Evolutionary conservation across 2,888 invertebrate species (phyloP), one percentile per base, ranked within the genome.

Genomic region (Graphium colonna): DNA sequence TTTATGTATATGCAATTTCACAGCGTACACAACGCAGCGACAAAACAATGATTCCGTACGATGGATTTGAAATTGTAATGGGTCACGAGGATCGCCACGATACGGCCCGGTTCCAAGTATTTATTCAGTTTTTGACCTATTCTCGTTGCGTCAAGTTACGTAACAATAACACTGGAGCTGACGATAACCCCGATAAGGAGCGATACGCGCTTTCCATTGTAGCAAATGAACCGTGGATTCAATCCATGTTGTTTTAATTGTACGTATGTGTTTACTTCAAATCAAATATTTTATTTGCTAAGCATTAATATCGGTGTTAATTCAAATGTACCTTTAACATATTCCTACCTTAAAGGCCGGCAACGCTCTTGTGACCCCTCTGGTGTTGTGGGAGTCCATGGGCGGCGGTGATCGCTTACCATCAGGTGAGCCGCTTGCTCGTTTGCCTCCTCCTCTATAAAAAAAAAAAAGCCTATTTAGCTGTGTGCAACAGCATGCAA

Each of bases 21-120:
- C 45, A 17, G 45, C 12, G 38, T 16, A 4, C 3, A 38, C 17
- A 36, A 26, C 12, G 12, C 36, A 15, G 12, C 38, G 10, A 21
- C 12, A 13, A 16, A 28, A 33, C 26, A 5, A 12, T 38, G 36
- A 52, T 33, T 40, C 17, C 16, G 36, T 26, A 36, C 42, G 40
- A 10, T 39, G 31, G 55, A 69, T 73, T 72, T 68, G 58, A 69
- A 71, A 67, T 68, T 68, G 43, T 59, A 68, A 68, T 61, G 26
- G 42, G 55, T 75, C 74, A 75, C 75, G 69, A 67, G 70, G 66
- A 55, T 10, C 31, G 61, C 57, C 71, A 71, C 68, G 71, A 56
- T 58, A 56, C 45, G 46, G 49, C 44, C 40, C 28, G 38, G 42
- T 15, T 40, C 51, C 45, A 52, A 57, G 48, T 57, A 60, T 63